phyloP scores from a whole-genome alignment of 2,888 invertebrate genomes.

The Anticlea derivata region DNA sequence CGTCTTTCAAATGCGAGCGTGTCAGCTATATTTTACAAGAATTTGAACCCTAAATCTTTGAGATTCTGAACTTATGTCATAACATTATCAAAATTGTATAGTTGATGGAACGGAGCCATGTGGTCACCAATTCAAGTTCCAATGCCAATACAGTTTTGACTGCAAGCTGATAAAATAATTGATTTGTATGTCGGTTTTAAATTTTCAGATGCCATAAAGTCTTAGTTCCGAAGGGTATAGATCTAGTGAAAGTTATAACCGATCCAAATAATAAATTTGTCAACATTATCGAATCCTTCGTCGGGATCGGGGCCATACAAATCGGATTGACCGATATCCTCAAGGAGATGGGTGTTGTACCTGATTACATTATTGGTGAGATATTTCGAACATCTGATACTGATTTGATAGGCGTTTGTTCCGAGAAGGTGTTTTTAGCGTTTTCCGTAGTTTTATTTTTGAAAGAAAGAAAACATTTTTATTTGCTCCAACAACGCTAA shows the following conservation, averaged over 20 bases:
- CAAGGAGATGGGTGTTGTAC: constrained; percentile 82
- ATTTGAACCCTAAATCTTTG: too few relatives aligned
- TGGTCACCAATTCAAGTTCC: too few relatives aligned
- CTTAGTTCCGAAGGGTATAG: constrained; percentile 84
- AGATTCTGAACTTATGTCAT: too few relatives aligned
- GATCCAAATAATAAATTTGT: constrained; percentile 85
- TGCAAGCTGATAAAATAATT: not conserved
- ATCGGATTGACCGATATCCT: constrained; percentile 87
- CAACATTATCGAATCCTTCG: constrained; percentile 87
- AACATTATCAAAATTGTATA: too few relatives aligned
- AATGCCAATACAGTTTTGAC: too few relatives aligned
- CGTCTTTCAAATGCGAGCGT: too few relatives aligned
- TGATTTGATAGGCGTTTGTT: constrained; percentile 1
- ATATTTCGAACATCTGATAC: constrained; percentile 16
- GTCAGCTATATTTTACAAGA: too few relatives aligned
- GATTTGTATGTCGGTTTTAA: too few relatives aligned
- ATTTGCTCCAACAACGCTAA: too few relatives aligned
- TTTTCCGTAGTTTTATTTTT: too few relatives aligned
- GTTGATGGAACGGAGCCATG: too few relatives aligned
- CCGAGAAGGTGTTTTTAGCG: not conserved
- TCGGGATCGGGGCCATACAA: constrained; percentile 88
- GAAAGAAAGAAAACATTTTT: too few relatives aligned
- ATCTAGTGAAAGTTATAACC: constrained; percentile 85
- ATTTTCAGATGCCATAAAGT: constrained; percentile 76
- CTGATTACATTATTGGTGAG: constrained; percentile 90